Evolutionary conservation across 2,888 invertebrate species (phyloP).

Genomic region (Ophioninae sp.): DNA sequence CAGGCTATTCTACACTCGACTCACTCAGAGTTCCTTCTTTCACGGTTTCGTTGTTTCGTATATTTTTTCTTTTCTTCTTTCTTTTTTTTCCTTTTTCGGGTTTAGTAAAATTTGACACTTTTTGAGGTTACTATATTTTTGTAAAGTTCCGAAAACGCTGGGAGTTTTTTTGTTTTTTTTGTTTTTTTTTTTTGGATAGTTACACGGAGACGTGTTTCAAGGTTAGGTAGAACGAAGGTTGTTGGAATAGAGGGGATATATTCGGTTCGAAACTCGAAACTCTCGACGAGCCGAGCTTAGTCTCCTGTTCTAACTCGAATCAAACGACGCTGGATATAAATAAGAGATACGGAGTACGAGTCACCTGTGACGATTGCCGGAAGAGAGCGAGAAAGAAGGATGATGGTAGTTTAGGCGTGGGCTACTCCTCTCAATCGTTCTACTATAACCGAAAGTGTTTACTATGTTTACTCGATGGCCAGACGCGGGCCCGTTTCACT

Average conservation of each 20-base stretch:
- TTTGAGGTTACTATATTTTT: too few species aligned
- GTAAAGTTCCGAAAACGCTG: too few species aligned
- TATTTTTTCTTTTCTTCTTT: neutral
- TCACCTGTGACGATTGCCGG: conserved; percentile 26
- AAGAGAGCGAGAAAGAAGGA: conserved; percentile 41
- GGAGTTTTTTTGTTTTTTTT: too few species aligned
- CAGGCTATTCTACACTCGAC: conserved; percentile 70
- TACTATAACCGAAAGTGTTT: conserved; percentile 73
- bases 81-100: too few species aligned
- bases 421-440: conserved; percentile 45
- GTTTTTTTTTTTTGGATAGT: neutral
- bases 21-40: conserved; percentile 68
- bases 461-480: conserved; percentile 64
- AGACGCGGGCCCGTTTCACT: too few species aligned
- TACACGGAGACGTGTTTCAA: too few species aligned
- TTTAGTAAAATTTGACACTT: too few species aligned
- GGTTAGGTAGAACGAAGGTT: neutral
- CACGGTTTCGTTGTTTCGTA: neutral
- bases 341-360: conserved; percentile 54
- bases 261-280: conserved; percentile 4
- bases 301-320: conserved; percentile 70
- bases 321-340: conserved; percentile 69
- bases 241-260: neutral
- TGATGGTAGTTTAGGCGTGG: conserved; percentile 51
- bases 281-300: conserved; percentile 47